A percentile compares a stretch with the other conserved stretches of the same genome.
These are phyloP conservation scores for Microplitis demolitor DNA, from an alignment of 1,140 invertebrate species.

Conservation along the genomic window DNA sequence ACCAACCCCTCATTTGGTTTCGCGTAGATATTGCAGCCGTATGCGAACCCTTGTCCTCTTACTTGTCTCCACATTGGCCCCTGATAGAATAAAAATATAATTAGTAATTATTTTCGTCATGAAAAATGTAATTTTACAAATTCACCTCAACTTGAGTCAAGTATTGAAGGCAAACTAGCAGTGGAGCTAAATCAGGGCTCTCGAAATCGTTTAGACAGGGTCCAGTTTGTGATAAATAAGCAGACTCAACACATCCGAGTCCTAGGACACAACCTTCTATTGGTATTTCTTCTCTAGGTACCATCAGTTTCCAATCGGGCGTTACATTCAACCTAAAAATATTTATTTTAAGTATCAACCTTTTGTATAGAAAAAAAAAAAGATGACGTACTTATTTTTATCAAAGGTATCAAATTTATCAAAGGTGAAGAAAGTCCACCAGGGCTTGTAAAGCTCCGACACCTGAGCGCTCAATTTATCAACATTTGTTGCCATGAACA, in stretches of 20 bases:
- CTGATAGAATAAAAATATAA: slow-evolving; percentile 50
- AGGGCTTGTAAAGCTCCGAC: slow-evolving; percentile 61
- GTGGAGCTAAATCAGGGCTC: slow-evolving; percentile 72
- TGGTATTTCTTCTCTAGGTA: slow-evolving; percentile 41
- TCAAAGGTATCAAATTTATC: slow-evolving; percentile 31
- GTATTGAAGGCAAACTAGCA: slow-evolving; percentile 83
- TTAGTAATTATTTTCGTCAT: background rate
- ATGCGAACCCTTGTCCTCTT: slow-evolving; percentile 83
- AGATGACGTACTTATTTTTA: slow-evolving; percentile 48
- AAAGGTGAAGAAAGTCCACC: slow-evolving; percentile 53
- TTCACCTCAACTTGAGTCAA: slow-evolving; percentile 81
- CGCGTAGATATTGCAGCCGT: slow-evolving; percentile 71
- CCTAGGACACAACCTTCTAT: slow-evolving; percentile 70
- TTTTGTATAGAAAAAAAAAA: background rate
- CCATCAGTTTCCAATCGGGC: slow-evolving; percentile 61
- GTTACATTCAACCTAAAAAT: slow-evolving; percentile 59
- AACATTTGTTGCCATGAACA: slow-evolving; percentile 78
- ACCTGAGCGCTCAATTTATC: slow-evolving; percentile 62
- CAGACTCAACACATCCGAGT: slow-evolving; percentile 83
- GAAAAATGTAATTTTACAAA: background rate
- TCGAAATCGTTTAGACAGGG: slow-evolving; percentile 69
- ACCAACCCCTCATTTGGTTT: slow-evolving; percentile 73
- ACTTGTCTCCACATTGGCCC: slow-evolving; percentile 89
- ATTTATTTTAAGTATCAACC: slow-evolving; percentile 13
- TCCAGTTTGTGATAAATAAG: slow-evolving; percentile 72